Conservation (phyloP, 2,888 invertebrate species). For the Scaptomyza flava region DNA sequence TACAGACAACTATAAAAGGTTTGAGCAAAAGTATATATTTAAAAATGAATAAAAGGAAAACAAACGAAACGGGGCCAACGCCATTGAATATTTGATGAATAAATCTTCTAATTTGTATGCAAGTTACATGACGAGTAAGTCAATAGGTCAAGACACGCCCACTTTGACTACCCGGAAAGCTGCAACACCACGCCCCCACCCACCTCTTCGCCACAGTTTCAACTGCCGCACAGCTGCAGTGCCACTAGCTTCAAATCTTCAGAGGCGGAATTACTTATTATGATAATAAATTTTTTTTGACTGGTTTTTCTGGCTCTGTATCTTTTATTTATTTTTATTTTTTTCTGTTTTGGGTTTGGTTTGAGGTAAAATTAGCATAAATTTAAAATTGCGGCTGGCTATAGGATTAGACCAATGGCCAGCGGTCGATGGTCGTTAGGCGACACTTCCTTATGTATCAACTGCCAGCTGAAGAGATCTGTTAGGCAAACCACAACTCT, state of each 20-base stretch:
- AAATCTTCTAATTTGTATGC: constrained; percentile 31
- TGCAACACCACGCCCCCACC: not conserved
- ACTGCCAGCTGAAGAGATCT: constrained; percentile 30
- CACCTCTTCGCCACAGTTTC: not conserved
- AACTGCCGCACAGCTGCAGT: constrained; percentile 34
- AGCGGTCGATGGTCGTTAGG: not conserved
- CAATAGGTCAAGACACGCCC: constrained; percentile 66
- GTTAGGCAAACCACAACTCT: constrained; percentile 39
- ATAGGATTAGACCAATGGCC: constrained; percentile 45
- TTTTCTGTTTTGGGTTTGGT: not conserved
- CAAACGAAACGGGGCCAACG: constrained; percentile 4
- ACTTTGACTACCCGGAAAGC: constrained; percentile 40
- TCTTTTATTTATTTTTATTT: not conserved
- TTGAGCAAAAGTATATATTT: constrained; percentile 16
- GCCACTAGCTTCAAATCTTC: constrained; percentile 25
- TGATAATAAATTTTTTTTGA: constrained; percentile 70
- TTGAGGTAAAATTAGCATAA: constrained; percentile 65
- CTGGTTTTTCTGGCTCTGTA: constrained; percentile 70
- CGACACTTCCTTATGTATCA: constrained; percentile 68
- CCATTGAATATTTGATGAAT: constrained; percentile 2
- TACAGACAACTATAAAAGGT: constrained; percentile 10
- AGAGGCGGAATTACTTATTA: constrained; percentile 72
- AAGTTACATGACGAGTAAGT: constrained; percentile 61
- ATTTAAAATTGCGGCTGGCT: constrained; percentile 48
- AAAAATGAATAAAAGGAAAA: constrained; percentile 24